Conservation (phyloP, 2,888 invertebrate species). For the Caenorhabditis sp. region DNA sequence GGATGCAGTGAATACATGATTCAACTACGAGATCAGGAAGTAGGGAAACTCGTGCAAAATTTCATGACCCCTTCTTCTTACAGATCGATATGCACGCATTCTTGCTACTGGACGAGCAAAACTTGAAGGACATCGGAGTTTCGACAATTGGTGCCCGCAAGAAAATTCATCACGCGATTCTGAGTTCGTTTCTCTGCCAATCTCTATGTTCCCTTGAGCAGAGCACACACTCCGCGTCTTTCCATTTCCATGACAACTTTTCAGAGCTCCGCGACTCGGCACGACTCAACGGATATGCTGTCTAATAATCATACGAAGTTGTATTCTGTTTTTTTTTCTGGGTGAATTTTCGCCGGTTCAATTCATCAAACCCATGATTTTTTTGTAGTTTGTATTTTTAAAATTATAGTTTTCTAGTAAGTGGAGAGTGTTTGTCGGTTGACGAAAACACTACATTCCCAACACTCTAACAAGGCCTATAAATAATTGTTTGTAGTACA, state of each 20-base stretch:
- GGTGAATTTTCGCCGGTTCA: slow-evolving; percentile 43
- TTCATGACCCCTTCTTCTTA: slow-evolving; percentile 49
- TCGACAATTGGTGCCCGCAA: slow-evolving; percentile 82
- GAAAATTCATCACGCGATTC: slow-evolving; percentile 82
- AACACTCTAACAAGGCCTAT: too few relatives aligned
- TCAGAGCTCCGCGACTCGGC: slow-evolving; percentile 81
- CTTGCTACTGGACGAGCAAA: slow-evolving; percentile 80
- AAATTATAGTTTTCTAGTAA: too few relatives aligned
- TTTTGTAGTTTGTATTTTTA: slow-evolving; percentile 12
- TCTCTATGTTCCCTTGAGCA: background rate
- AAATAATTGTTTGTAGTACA: too few relatives aligned
- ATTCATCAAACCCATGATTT: slow-evolving; percentile 39
- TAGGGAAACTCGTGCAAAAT: slow-evolving; percentile 28
- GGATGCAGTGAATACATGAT: slow-evolving; percentile 81
- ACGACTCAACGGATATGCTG: slow-evolving; percentile 70
- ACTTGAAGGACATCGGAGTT: slow-evolving; percentile 81
- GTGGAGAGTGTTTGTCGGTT: too few relatives aligned
- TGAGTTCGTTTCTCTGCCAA: slow-evolving; percentile 70
- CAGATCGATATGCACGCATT: slow-evolving; percentile 83
- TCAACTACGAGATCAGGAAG: slow-evolving; percentile 81
- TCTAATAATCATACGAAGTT: slow-evolving; percentile 25
- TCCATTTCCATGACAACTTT: slow-evolving; percentile 44
- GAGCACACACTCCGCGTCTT: background rate
- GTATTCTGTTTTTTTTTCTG: slow-evolving; percentile 18
- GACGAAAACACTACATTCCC: too few relatives aligned